Evolutionary conservation across 2,888 invertebrate species (phyloP), one percentile per base, ranked within the genome.

Genomic region (Sarcophaga caerulescens): DNA sequence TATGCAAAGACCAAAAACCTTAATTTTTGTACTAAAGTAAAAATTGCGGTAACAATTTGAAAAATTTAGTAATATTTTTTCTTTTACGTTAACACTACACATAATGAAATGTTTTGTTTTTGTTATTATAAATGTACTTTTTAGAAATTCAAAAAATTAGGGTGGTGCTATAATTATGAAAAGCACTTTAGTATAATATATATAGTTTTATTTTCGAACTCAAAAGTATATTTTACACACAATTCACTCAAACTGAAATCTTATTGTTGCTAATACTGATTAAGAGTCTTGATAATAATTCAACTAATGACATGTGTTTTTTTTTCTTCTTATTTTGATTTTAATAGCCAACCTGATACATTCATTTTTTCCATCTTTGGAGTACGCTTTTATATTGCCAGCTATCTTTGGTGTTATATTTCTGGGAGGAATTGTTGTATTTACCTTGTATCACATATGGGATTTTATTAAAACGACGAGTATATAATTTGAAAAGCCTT

Each of bases 391-490:
- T 17, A 92, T 95, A 11, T 91, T 94, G 79, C 95, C 96, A 87
- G 95, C 95, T 5, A 90, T 94, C 57, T 94, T 94, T 92, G 96
- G 96, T 0, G 93, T 96, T 2, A 92, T 94, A 78, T 96, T 96
- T 90, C 92, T 96, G 84, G 96, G 96, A 73, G 95, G 95, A 52
- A 94, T 96, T 76, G 94, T 95, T 91, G 88, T 94, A 0, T 96
- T 95, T 90, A 96, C 96, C 0, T 88, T 95, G 11, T 95, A 95
- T 91, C 95, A 96, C 90, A 91, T 93, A 87, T 92, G 91, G 92
- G 91, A 89, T 87, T 90, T 91, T 87, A 80, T 79, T 66, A 66
- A 82, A 21, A 78, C 65, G 62, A 81, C 66, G 65, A 71, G 65
- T 44, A 12, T 44, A 12, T 8, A 63, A 78, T 76, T 62, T 85